These are phyloP conservation scores for Melanostoma mellinum DNA, from an alignment of 2,888 invertebrate genomes.

Conservation along the genomic window DNA sequence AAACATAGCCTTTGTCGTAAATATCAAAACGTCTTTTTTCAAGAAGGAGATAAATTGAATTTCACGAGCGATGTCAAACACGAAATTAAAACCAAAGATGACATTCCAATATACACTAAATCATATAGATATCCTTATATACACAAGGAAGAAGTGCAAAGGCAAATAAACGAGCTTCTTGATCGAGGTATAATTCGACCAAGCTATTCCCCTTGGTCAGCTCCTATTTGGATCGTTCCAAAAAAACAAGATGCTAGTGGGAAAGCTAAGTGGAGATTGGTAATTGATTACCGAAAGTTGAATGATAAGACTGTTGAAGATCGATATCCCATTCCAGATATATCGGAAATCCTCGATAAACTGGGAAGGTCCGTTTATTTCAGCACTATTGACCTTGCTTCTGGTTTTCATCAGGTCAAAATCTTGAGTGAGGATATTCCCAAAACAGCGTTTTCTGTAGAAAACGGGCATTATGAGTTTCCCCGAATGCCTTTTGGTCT, in stretches of 20 bases:
- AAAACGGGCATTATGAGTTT: conserved; percentile 70
- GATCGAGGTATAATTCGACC: conserved; percentile 42
- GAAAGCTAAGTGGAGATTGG: conserved; percentile 51
- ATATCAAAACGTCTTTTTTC: conserved; percentile 54
- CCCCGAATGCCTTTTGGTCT: conserved; percentile 70
- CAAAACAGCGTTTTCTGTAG: conserved; percentile 72
- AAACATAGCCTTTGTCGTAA: no score
- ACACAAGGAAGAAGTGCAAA: conserved; percentile 75
- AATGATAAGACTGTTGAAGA: conserved; percentile 27
- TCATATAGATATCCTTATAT: conserved; percentile 74
- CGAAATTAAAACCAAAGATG: conserved; percentile 74
- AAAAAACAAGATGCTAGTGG: conserved; percentile 48
- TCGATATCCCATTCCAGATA: conserved; percentile 38
- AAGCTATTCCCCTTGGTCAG: conserved; percentile 51
- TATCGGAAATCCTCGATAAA: conserved; percentile 73
- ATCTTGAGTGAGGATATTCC: conserved; percentile 69
- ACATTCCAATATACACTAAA: conserved; percentile 72
- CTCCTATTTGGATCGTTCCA: conserved; percentile 45
- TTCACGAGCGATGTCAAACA: conserved; percentile 75
- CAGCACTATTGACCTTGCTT: conserved; percentile 75
- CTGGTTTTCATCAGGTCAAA: conserved; percentile 77
- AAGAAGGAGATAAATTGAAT: conserved; percentile 69
- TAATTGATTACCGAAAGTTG: conserved; percentile 41
- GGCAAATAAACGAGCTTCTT: conserved; percentile 73
- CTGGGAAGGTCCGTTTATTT: conserved; percentile 78